A percentile compares a stretch with the other conserved stretches of the same genome.
phyloP scores from a whole-genome alignment of 1,140 invertebrate species.

The Mercenaria mercenaria region DNA sequence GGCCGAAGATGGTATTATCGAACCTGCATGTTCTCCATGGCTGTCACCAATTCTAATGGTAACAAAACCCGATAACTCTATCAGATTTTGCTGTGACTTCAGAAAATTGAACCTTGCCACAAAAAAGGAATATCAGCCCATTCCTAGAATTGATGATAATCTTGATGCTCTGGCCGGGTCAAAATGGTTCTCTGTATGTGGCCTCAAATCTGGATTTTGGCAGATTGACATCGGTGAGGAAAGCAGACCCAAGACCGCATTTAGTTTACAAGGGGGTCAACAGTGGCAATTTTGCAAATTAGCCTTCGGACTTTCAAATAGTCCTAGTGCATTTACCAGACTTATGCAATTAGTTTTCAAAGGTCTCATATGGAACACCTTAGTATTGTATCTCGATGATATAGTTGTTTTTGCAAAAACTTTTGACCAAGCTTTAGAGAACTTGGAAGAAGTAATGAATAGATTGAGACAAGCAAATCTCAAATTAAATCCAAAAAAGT shows the following conservation, averaged over 20 bases:
- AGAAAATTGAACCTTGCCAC: conserved; percentile 66
- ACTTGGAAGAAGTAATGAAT: neutral
- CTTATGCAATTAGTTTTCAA: conserved; percentile 68
- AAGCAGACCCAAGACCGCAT: neutral
- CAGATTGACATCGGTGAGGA: neutral
- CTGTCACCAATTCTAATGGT: conserved; percentile 87
- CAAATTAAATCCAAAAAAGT: conserved; percentile 1
- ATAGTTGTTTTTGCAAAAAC: conserved; percentile 52
- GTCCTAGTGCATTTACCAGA: conserved; percentile 58
- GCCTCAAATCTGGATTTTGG: conserved; percentile 29
- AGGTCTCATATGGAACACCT: conserved; percentile 45
- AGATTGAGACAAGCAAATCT: neutral
- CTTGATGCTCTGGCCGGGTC: neutral
- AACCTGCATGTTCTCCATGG: conserved; percentile 85
- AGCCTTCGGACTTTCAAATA: neutral
- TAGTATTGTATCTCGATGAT: conserved; percentile 43
- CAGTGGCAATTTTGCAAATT: neutral
- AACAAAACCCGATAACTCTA: conserved; percentile 84
- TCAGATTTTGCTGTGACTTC: conserved; percentile 87
- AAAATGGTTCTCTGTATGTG: conserved; percentile 8
- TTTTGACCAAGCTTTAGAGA: conserved; percentile 1
- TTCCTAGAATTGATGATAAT: conserved; percentile 33
- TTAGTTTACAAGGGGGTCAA: neutral
- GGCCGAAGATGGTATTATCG: conserved; percentile 73
- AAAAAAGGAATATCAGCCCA: conserved; percentile 13